Evolutionary conservation across 2,113 vertebrate genomes (phyloP), one percentile per base, ranked within the genome.

Genomic region (Tiliqua scincoides): DNA sequence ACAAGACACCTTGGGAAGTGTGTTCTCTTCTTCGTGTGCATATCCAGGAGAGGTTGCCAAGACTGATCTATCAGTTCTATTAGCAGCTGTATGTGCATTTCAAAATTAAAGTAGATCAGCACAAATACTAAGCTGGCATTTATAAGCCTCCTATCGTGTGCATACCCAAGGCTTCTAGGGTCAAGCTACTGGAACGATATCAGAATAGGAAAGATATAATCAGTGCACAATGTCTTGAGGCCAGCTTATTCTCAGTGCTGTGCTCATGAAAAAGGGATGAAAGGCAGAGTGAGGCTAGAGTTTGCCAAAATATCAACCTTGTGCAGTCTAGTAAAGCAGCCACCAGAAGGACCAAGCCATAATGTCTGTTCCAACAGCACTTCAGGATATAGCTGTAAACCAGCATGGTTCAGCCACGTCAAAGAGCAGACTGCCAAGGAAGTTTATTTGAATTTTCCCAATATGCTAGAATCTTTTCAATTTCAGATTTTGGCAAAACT

Each of bases 381-480:
- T 62, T 57, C 62, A 85, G 83, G 82, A 91, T 89, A 79, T 2
- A 74, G 11, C 27, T 6, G 1, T 72, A 65, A 86, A 76, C 80
- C 82, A 87, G 86, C 82, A 86, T 2, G 0, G 67, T 92, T 81
- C 40, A 83, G 79, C 11, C 7, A 71, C 3, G 0, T 35, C 18
- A 78, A 62, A 61, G 59, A 73, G 14, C 0, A 0, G 3, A 43
- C 23, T 85, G 84, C 30, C 37, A 82, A 65, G 54, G 78, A 87
- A 74, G 54, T 0, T 6, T 0, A 3, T 70, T 30, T 79, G 8
- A n/a, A 68, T 9, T 37, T 78, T 75, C 20, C 20, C 1, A 59
- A 9, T 4, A 80, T 40, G 75, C 0, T 0, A 67, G 63, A 15
- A n/a, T 0, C 86, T n/a, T 52, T 59, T 87, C 84, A 48, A 17